These are phyloP conservation scores for Brenthis hecate DNA, from an alignment of 2,888 invertebrate species.

Conservation along the genomic window DNA sequence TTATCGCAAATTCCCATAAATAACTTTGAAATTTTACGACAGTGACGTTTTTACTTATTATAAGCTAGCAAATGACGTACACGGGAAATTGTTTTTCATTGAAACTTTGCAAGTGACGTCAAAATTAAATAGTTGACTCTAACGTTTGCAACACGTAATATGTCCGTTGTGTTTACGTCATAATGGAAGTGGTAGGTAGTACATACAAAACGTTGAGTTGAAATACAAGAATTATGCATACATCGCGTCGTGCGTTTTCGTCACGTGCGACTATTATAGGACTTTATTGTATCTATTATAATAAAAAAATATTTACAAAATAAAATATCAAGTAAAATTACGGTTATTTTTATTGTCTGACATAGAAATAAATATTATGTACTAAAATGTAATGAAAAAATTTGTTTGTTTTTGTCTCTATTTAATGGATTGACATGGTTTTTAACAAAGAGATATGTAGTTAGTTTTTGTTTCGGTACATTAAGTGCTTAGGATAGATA, in stretches of 20 bases:
- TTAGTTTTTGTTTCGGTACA: too few species aligned
- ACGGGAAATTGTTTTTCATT: neutral
- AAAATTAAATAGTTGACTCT: neutral
- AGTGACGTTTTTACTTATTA: neutral
- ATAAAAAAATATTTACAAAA: too few species aligned
- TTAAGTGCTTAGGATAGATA: too few species aligned
- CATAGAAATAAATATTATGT: too few species aligned
- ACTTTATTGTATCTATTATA: too few species aligned
- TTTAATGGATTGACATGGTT: too few species aligned
- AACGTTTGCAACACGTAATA: constrained; percentile 12
- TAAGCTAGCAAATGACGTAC: constrained; percentile 5
- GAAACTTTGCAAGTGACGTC: constrained; percentile 13
- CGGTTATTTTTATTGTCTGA: too few species aligned
- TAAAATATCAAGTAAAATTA: too few species aligned
- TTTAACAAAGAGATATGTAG: too few species aligned
- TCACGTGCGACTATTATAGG: constrained; percentile 3
- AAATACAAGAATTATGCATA: constrained; percentile 7
- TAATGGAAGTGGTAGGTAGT: neutral
- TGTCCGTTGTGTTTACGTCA: neutral
- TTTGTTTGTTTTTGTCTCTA: too few species aligned
- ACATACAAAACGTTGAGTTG: neutral
- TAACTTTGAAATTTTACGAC: neutral
- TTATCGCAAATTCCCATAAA: constrained; percentile 4
- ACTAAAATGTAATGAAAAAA: too few species aligned
- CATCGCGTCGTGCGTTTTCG: constrained; percentile 10